Base-by-base conservation (phyloP, 35 echinoderm and acorn worm genomes). In the Apostichopus californicus region DNA sequence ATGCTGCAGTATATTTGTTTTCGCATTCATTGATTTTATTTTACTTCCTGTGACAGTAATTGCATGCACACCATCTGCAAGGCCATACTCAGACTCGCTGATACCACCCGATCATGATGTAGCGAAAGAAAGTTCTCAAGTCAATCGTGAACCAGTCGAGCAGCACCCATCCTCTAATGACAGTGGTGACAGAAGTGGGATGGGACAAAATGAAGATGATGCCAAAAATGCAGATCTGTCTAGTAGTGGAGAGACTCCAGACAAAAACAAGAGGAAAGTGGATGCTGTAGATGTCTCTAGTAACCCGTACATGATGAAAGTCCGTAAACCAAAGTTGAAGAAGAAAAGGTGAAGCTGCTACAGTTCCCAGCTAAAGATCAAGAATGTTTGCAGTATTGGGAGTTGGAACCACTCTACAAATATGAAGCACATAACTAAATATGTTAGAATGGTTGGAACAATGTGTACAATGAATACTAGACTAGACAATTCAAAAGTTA, bases 61-160 rank as follows among this genome's bases (percentile, higher is more conserved):
- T 72, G 96, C 96, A 0, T 95, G 96, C 86, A 94, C 92, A 72
- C 94, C 94, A 28, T 90, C 94, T 77, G 82, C 94, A 1, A 73
- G 88, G 15, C 94, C 96, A 0, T 98, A 96, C 82, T 68, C 96
- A 15, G 94, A 95, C 81, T 91, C 94, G 13, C 80, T 98, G 4
- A 53, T 96, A 60, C 96, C 96, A 20, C 90, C 90, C 15, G 92
- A 98, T 46, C 96, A 98, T 93, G 96, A 98, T 73, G 86, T 96
- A 17, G 63, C 88, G 4, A 68, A 92, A 24, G 77, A 92, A 18
- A 59, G 83, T 9, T 23, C 56, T 5, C 75, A 90, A 55, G 85
- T 61, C 7, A 89, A 15, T 1, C 26, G 92, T 34, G 66, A 75
- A 17, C 57, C 57, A 71, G 81, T 92, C 1, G 46, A 18, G 14